A percentile compares a stretch with the other conserved stretches of the same genome.
phyloP scores from a whole-genome alignment of 2,797 vertebrate genomes.

The Selene dorsalis region DNA sequence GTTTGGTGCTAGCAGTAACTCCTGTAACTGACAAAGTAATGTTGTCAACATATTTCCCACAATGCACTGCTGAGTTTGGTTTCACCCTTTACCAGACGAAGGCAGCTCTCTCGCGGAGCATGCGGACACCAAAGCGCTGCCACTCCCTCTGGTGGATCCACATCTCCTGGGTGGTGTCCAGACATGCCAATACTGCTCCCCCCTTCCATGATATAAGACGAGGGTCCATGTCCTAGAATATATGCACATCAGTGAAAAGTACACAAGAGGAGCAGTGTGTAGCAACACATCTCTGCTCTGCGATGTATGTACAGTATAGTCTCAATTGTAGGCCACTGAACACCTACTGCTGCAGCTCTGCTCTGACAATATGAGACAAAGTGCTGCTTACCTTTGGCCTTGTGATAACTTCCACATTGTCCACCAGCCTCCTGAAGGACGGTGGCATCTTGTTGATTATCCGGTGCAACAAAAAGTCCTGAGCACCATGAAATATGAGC shows the following conservation, averaged over 20 bases:
- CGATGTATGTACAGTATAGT: too few relatives aligned
- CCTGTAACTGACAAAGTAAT: neutral
- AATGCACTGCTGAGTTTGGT: neutral
- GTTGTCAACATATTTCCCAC: neutral
- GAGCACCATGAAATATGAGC: conserved; percentile 94
- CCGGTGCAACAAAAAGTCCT: conserved; percentile 96
- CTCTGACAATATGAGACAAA: neutral
- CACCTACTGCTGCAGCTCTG: neutral
- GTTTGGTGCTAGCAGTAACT: neutral
- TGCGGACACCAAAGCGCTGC: conserved; percentile 96
- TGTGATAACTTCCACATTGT: conserved; percentile 97
- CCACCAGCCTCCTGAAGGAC: conserved; percentile 95
- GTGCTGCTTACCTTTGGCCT: conserved; percentile 91
- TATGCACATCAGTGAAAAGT: neutral
- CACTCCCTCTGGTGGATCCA: conserved; percentile 97
- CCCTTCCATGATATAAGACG: conserved; percentile 96
- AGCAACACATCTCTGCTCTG: neutral
- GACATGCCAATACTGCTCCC: conserved; percentile 93
- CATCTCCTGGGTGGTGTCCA: conserved; percentile 97
- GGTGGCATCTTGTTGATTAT: conserved; percentile 99
- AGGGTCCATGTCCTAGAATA: conserved; percentile 93
- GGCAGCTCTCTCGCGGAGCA: conserved; percentile 94
- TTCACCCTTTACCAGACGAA: conserved; percentile 89
- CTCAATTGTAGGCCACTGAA: too few relatives aligned
- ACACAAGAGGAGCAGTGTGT: neutral